Evolutionary conservation across 23 tunicate species (phyloP).

Genomic region (Clavelina lepadiformis): DNA sequence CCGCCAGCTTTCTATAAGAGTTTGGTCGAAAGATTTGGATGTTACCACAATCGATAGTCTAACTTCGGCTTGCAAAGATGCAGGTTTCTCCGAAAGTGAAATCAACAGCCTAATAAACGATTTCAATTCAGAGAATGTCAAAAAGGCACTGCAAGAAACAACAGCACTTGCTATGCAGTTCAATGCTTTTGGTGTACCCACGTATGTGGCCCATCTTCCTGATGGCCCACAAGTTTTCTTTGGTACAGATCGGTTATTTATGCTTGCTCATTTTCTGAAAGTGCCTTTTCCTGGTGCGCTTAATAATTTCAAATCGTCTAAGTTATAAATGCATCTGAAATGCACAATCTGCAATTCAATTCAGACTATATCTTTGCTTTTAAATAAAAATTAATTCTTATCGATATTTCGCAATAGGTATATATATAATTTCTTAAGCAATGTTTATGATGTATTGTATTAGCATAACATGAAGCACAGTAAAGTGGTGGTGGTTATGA

Average conservation of each 20-base stretch:
- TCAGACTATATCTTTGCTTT: too few relatives aligned
- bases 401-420: too few relatives aligned
- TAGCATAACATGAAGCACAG: too few relatives aligned
- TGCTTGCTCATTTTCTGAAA: constrained; percentile 66
- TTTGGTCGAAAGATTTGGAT: constrained; percentile 65
- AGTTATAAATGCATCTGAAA: too few relatives aligned
- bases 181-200: constrained; percentile 91
- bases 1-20: constrained; percentile 28
- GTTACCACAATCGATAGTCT: constrained; percentile 38
- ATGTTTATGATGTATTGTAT: too few relatives aligned
- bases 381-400: too few relatives aligned
- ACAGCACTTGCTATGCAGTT: constrained; percentile 54
- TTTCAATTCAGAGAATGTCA: constrained; percentile 13
- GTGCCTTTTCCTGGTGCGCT: constrained; percentile 33
- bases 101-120: constrained; percentile 13
- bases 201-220: constrained; percentile 62
- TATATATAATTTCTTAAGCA: too few relatives aligned
- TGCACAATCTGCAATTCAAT: too few relatives aligned
- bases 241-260: constrained; percentile 77
- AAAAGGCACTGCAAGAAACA: constrained; percentile 24
- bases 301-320: constrained; percentile 12
- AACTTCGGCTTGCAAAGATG: constrained; percentile 44
- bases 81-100: constrained; percentile 21
- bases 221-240: constrained; percentile 66
- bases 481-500: too few relatives aligned